These are phyloP conservation scores for Pedicia rivosa DNA, from an alignment of 2,888 invertebrate species.

Conservation along the genomic window DNA sequence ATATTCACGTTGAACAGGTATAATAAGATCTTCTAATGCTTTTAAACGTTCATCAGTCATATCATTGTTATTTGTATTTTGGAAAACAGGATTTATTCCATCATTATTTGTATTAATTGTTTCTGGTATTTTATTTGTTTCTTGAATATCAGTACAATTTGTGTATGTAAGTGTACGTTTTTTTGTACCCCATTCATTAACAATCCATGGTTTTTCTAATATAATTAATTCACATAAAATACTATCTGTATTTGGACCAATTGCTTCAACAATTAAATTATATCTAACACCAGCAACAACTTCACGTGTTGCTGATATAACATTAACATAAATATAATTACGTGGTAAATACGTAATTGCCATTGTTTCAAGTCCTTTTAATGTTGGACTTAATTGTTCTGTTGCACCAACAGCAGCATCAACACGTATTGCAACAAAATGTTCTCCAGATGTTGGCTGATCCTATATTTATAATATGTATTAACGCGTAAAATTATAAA, in stretches of 20 bases:
- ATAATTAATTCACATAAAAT: conserved; percentile 41
- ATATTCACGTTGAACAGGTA: too few relatives aligned
- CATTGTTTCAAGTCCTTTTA: conserved; percentile 26
- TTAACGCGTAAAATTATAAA: too few relatives aligned
- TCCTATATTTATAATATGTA: too few relatives aligned
- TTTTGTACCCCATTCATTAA: conserved; percentile 37
- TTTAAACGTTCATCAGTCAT: conserved; percentile 23
- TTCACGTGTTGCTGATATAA: conserved; percentile 28
- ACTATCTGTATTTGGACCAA: conserved; percentile 23
- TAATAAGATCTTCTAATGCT: conserved; percentile 19
- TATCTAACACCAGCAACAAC: conserved; percentile 27
- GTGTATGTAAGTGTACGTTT: conserved; percentile 43
- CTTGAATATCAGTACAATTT: conserved; percentile 38
- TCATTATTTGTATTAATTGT: conserved; percentile 19
- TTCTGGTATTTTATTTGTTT: background rate
- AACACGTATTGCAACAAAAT: conserved; percentile 2
- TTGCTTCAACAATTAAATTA: conserved; percentile 24
- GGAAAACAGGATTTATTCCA: conserved; percentile 24
- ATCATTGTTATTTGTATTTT: conserved; percentile 23
- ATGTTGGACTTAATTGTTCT: conserved; percentile 26
- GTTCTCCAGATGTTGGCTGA: conserved; percentile 5
- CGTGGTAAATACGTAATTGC: conserved; percentile 26
- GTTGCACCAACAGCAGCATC: conserved; percentile 7
- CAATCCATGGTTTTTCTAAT: conserved; percentile 48
- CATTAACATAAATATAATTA: conserved; percentile 24